Base-by-base conservation (phyloP, 53 echinoderm and acorn worm genomes). In the Patiria pectinifera region DNA sequence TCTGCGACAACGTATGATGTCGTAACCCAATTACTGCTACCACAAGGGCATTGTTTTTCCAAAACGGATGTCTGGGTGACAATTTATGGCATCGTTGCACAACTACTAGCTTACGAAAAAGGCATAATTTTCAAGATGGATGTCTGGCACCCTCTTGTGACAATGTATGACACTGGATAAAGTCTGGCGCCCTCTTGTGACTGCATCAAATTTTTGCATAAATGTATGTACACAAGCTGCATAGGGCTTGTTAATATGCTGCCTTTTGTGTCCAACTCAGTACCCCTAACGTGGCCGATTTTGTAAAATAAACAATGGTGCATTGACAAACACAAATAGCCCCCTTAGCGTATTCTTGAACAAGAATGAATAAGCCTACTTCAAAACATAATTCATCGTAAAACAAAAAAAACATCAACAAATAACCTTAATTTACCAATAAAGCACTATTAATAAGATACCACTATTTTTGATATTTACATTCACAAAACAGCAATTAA, bases 391-490 rank as follows among this genome's bases (percentile, higher is more conserved):
- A 43, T 6, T 74, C 11, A 43, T 6, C 0, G 23, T 76, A 11
- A 76, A 11, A 4, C 0, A 12, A 76, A 7, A 22, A 25, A 4
- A 76, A 26, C 25, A 76, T 22, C 44, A 74, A 74, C 76, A 24
- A 76, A 76, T 76, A 18, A 11, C 44, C 26, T 76, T 9, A 21
- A 58, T 15, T 82, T 3, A 53, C 45, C 15, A n/a, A 79, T 11
- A 13, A 44, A 79, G 44, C 5, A 46, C 2, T 79, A 15, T 79
- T 46, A 13, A 16, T 46, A 78, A 0, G 4, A 78, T 78, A 59
- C 75, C 48, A 21, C 35, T 53, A 53, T 78, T 78, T 60, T 87
- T 77, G 76, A 87, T 77, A 87, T 87, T 87, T 87, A 87, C 78
- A 87, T 77, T 35, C 87, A 78, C 87, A 78, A 87, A 87, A 87